These are phyloP conservation scores for Erythrolamprus reginae DNA, from an alignment of 2,113 vertebrate genomes.

Conservation along the genomic window DNA sequence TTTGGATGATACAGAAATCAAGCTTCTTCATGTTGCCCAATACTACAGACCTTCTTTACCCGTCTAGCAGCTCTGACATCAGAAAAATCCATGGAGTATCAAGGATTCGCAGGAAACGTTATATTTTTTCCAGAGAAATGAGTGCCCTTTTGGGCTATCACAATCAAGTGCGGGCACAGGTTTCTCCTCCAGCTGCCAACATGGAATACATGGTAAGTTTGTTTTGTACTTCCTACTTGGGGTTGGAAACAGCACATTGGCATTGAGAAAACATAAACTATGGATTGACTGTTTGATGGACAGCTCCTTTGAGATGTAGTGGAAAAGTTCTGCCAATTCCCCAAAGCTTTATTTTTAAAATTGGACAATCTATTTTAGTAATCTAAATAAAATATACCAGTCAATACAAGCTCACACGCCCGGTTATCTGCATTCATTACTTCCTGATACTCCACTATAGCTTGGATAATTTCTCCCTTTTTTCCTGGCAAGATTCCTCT, in stretches of 20 bases:
- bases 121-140: conserved; percentile 75
- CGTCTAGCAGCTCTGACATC: neutral
- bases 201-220: conserved; percentile 90
- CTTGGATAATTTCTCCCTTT: neutral
- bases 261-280: neutral
- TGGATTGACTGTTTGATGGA: neutral
- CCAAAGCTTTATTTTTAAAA: neutral
- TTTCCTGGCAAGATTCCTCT: neutral
- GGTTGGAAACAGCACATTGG: neutral
- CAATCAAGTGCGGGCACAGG: conserved; percentile 81
- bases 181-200: conserved; percentile 80
- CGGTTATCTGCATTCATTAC: neutral
- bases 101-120: conserved; percentile 60
- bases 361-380: neutral
- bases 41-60: conserved; percentile 52
- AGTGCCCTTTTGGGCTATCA: conserved; percentile 79
- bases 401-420: neutral
- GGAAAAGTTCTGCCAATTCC: neutral
- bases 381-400: neutral
- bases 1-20: conserved; percentile 67
- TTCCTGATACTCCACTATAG: neutral
- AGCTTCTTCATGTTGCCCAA: conserved; percentile 55
- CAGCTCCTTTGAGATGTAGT: neutral
- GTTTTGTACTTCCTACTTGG: neutral
- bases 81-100: conserved; percentile 36